phyloP scores from a whole-genome alignment of 1,140 invertebrate genomes.

The Manduca sexta region DNA sequence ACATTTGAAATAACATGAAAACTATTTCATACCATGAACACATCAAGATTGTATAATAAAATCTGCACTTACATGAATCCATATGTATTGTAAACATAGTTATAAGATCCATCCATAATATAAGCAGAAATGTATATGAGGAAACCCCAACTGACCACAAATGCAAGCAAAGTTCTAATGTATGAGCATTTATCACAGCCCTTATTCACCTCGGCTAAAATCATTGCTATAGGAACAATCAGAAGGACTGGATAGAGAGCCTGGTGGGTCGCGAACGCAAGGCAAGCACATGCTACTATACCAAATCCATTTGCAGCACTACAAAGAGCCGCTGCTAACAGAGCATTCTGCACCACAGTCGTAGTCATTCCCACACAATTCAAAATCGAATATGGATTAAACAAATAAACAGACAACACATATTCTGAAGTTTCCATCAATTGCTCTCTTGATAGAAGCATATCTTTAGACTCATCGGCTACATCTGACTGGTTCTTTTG shows the following conservation, averaged over 20 bases:
- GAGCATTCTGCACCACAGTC: conserved; percentile 91
- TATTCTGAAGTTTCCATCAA: conserved; percentile 76
- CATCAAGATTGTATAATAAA: no score
- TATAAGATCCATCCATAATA: conserved; percentile 77
- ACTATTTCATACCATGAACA: no score
- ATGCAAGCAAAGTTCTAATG: conserved; percentile 60
- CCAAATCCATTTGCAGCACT: conserved; percentile 79
- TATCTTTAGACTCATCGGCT: conserved; percentile 74
- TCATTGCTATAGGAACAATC: conserved; percentile 82
- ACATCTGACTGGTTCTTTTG: conserved; percentile 67
- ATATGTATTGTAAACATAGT: conserved; percentile 85
- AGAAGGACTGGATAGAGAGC: conserved; percentile 90
- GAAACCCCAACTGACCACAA: conserved; percentile 66
- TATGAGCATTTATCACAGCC: conserved; percentile 71
- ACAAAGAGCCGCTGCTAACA: conserved; percentile 81
- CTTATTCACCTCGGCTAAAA: conserved; percentile 60
- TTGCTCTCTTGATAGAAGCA: conserved; percentile 75
- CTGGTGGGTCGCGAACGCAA: conserved; percentile 87
- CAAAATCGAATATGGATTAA: conserved; percentile 93
- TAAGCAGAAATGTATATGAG: conserved; percentile 64
- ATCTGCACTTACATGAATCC: conserved; percentile 84
- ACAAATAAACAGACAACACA: conserved; percentile 87
- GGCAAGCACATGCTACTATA: conserved; percentile 75
- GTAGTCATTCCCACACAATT: conserved; percentile 95
- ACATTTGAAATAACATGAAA: no score